Evolutionary conservation across 1,140 invertebrate genomes (phyloP).

Genomic region (Archivesica marissinica): DNA sequence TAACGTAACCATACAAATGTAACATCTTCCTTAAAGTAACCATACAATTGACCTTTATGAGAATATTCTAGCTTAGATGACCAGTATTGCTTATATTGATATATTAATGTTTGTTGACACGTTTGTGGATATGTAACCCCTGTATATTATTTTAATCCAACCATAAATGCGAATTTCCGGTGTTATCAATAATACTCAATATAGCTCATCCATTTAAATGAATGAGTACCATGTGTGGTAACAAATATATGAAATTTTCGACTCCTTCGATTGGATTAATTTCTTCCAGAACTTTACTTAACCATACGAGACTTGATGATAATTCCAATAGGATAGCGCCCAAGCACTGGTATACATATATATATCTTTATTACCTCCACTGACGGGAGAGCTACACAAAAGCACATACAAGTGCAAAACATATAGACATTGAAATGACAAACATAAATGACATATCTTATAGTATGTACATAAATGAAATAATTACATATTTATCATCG

Average conservation of each 20-base stretch:
- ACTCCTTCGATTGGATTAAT: neutral
- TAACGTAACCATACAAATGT: neutral
- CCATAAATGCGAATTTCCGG: neutral
- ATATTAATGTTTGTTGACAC: too few species aligned
- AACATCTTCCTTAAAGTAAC: neutral
- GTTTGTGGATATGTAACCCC: neutral
- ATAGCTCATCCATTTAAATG: neutral
- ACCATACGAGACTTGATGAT: neutral
- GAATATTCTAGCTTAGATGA: neutral
- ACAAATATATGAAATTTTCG: neutral
- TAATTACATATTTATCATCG: too few species aligned
- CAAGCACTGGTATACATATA: too few species aligned
- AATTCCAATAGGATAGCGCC: neutral
- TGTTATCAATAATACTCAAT: neutral
- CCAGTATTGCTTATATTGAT: neutral
- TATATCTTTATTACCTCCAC: too few species aligned
- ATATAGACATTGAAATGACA: too few species aligned
- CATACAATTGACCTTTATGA: neutral
- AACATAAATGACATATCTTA: too few species aligned
- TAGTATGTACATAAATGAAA: too few species aligned
- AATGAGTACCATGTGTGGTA: neutral
- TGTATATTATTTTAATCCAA: neutral
- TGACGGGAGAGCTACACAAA: too few species aligned
- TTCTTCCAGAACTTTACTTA: neutral
- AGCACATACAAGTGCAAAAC: too few species aligned